A percentile compares a stretch with the other conserved stretches of the same genome.
Conservation (phyloP, 2,888 invertebrate genomes). For the Drosophila borborema region DNA sequence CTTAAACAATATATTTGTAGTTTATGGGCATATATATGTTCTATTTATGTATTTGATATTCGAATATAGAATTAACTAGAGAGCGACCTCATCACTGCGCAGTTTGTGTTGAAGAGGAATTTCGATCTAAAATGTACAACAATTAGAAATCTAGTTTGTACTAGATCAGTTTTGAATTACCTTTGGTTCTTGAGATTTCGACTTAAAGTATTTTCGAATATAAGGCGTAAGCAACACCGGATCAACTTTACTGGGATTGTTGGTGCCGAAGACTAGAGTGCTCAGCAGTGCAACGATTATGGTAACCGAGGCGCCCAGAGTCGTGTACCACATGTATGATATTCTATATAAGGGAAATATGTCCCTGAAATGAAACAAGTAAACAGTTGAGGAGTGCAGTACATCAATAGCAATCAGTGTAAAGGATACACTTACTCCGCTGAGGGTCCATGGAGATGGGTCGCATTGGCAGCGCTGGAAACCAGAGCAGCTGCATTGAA, state of each 20-base stretch:
- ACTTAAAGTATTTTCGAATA: slow-evolving; percentile 73
- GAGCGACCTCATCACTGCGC: slow-evolving; percentile 74
- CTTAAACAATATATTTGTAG: not conserved
- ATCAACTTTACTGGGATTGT: slow-evolving; percentile 87
- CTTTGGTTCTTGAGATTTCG: slow-evolving; percentile 25
- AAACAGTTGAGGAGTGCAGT: not conserved
- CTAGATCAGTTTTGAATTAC: slow-evolving; percentile 12
- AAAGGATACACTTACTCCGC: slow-evolving; percentile 67
- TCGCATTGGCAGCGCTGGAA: slow-evolving; percentile 59
- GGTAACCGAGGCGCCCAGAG: slow-evolving; percentile 87
- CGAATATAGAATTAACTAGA: slow-evolving; percentile 45
- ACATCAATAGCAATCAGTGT: not conserved
- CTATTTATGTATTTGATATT: not conserved
- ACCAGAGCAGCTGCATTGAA: slow-evolving; percentile 84
- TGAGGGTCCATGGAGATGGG: slow-evolving; percentile 38
- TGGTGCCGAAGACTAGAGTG: slow-evolving; percentile 84
- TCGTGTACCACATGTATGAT: slow-evolving; percentile 93
- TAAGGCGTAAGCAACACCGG: slow-evolving; percentile 88
- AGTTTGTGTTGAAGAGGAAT: slow-evolving; percentile 72
- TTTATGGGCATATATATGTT: not conserved
- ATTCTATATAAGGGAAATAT: slow-evolving; percentile 88
- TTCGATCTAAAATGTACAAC: slow-evolving; percentile 43
- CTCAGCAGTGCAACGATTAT: slow-evolving; percentile 85
- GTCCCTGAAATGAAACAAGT: slow-evolving; percentile 62
- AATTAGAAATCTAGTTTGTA: not conserved